phyloP scores from a whole-genome alignment of 2,888 invertebrate genomes.

The Sarcophaga variegata region DNA sequence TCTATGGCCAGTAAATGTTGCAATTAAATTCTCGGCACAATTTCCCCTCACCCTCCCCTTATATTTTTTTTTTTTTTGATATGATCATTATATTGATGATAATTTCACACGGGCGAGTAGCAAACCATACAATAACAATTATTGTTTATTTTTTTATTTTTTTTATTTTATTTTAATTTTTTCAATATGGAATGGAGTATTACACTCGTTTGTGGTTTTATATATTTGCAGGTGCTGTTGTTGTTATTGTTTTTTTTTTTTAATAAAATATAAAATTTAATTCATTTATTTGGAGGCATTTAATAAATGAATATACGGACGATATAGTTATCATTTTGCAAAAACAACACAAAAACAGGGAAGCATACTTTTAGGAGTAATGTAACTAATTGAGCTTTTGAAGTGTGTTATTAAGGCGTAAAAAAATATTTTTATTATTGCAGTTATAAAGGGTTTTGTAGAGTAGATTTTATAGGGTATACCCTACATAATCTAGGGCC shows the following conservation, averaged over 20 bases:
- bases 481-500: no score
- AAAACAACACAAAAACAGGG: background rate
- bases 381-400: background rate
- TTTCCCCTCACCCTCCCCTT: background rate
- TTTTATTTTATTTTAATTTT: no score
- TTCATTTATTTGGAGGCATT: background rate
- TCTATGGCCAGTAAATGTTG: no score
- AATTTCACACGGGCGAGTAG: background rate
- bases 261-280: background rate
- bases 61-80: background rate
- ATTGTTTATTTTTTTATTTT: conserved; percentile 22
- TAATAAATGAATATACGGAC: conserved; percentile 20
- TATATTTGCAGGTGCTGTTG: background rate
- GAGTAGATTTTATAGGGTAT: no score
- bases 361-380: background rate
- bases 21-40: no score
- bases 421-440: background rate
- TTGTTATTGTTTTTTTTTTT: background rate
- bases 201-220: conserved; percentile 10
- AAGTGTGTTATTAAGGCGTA: background rate
- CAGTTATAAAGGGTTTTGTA: background rate
- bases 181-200: no score
- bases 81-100: conserved; percentile 33
- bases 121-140: conserved; percentile 47
- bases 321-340: background rate